Base-by-base conservation (phyloP, 2,797 vertebrate species). In the Rhyacichthys aspro region DNA sequence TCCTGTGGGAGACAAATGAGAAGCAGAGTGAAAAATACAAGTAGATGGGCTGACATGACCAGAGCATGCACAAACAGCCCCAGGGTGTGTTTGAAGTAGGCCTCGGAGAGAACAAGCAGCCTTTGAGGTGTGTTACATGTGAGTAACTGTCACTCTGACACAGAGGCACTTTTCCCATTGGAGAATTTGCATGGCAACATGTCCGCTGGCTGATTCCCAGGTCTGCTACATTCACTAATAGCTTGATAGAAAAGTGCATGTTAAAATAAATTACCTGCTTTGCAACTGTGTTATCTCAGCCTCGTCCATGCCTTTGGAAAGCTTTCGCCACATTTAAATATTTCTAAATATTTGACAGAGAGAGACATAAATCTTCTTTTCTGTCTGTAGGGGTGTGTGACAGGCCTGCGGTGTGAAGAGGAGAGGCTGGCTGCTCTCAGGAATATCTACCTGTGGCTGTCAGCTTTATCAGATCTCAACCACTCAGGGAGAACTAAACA, bases 391-490 rank as follows among this genome's bases (percentile, higher is more conserved):
- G 78, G 63, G 79, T 61, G 39, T 74, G 68, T 77, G 63, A 75
- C 59, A 71, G 72, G 39, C 65, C n/a, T 38, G 37, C 6, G 18
- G 75, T 89, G 89, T 88, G 88, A 90, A 90, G 79, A 39, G 69
- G 58, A 78, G 67, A 84, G 63, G 58, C 68, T 66, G 76, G 68
- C 81, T 89, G 83, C 85, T 90, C 87, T 86, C 88, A 90, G 85
- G 86, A 87, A 84, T 82, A 83, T 87, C 86, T 84, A 88, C 87
- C 83, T 81, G 76, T 84, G 81, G 76, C 80, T 86, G 79, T 90
- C 84, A 84, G 63, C 63, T 62, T 91, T 89, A 90, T 91, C 89
- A 88, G 87, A 91, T 91, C 82, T 71, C 64, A 81, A 59, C 66
- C 78, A 79, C 64, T 88, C 81, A 76, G 69, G 78, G 72, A 80